phyloP scores from a whole-genome alignment of 2,888 invertebrate species.

The Diaphora mendica region DNA sequence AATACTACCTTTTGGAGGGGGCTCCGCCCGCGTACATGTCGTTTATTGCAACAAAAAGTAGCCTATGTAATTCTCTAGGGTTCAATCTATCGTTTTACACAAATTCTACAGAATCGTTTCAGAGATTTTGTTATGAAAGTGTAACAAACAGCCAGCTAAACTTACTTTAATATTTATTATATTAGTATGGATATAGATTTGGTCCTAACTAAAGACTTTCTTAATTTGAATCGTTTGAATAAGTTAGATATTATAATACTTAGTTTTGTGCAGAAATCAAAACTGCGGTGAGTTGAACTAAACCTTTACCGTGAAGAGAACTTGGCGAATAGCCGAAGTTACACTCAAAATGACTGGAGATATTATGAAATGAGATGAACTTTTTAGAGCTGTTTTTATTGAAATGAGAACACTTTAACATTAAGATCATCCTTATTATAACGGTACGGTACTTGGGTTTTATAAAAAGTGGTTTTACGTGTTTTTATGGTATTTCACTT shows the following conservation, averaged over 20 bases:
- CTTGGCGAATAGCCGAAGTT: constrained; percentile 34
- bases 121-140: too few species aligned
- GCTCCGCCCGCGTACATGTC: too few species aligned
- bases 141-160: too few species aligned
- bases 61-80: too few species aligned
- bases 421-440: constrained; percentile 13
- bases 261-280: background rate
- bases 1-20: too few species aligned
- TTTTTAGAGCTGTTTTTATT: constrained; percentile 31
- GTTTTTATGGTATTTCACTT: background rate
- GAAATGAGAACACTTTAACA: constrained; percentile 24
- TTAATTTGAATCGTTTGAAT: background rate
- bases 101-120: too few species aligned
- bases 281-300: constrained; percentile 1
- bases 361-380: constrained; percentile 29
- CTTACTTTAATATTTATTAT: too few species aligned
- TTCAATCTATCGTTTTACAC: too few species aligned
- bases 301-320: constrained; percentile 18
- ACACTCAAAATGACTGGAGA: constrained; percentile 31
- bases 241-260: background rate
- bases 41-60: too few species aligned
- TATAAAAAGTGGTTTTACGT: background rate
- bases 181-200: too few species aligned
- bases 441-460: background rate
- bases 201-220: background rate